Base-by-base conservation (phyloP, 2,113 vertebrate species). In the Nothobranchius furzeri region DNA sequence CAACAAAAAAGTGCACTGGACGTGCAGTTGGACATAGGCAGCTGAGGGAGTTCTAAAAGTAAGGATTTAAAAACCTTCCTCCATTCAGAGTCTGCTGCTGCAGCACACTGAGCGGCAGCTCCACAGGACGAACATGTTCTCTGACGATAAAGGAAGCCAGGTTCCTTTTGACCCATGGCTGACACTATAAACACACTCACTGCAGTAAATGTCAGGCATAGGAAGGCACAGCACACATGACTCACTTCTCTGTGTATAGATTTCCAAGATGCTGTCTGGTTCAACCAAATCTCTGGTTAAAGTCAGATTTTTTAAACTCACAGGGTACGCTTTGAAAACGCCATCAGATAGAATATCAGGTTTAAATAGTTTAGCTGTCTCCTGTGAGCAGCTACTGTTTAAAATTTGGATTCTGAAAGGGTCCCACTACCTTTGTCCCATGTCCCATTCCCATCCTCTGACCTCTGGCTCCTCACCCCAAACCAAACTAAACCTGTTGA, bases 141-240 rank as follows among this genome's bases (percentile, higher is more conserved):
- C 68, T 89, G 85, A 87, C 78, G 85, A 82, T 89, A 89, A 89
- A 89, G 84, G 78, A 94, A 92, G 86, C 93, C 94, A 95, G 93
- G 94, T 89, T 80, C 77, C 82, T 85, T 81, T 85, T 83, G 70
- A 56, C 50, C 78, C 68, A 47, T 65, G 52, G 73, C 78, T 80
- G 74, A 81, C 88, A 92, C 86, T 93, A 79, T 93, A 92, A 93
- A 93, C 88, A 91, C 56, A 68, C 73, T 68, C 66, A 12, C 85
- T 86, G 79, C 92, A 90, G 90, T 92, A 93, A 94, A 95, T 94
- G 94, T 94, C 91, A 95, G 93, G 87, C 87, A 92, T 91, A 92
- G 87, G 89, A 91, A 92, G 92, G 92, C 87, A 91, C 65, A 70
- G 76, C 71, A 79, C 76, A 76, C 79, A 90, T 90, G 93, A 92